Base-by-base conservation (phyloP, 1,140 invertebrate species). In the Anadara kagoshimensis region DNA sequence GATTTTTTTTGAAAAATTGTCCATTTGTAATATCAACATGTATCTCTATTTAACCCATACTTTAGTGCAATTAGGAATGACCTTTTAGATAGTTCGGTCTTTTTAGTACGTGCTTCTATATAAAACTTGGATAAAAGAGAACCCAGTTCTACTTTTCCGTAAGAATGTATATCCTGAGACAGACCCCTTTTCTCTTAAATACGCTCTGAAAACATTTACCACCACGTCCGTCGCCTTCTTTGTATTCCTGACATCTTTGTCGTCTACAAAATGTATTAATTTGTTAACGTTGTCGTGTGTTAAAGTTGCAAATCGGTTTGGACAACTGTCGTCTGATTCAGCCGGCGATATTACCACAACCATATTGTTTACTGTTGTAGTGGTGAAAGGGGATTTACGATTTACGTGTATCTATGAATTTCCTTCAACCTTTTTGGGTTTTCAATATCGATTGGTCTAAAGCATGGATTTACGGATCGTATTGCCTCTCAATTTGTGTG, bases 41-140 rank as follows among this genome's bases (percentile, higher is more conserved):
- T 5, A n/a, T 63, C 18, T 24, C 59, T 53, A 5, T n/a, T 44
- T 4, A 72, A 36, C 2, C 61, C 69, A 49, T 65, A 59, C 29
- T 51, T 54, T 0, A 72, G 20, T 5, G 69, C 51, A 20, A 36
- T n/a, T 26, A 72, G 20, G 11, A 41, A 57, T 1, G 61, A 47
- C 14, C 57, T 64, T 41, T 72, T 72, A 22, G 57, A 72, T 8
- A 64, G 53, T 56, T 72, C 24, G 2, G 51, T 62, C 14, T 64
- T 63, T 20, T 22, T 20, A 18, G n/a, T n/a, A n/a, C n/a, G n/a
- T n/a, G n/a, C n/a, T n/a, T n/a, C n/a, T n/a, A n/a, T n/a, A n/a
- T n/a, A 24, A 45, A 43, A 61, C 18, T 7, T 41, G 36, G 26
- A 36, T 20, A 58, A 41, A 36, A 36, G 14, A 4, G 16, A 41